Percentiles rank a stretch among this genome's conserved stretches.
Conservation (phyloP, 2,797 vertebrate species). For the Salmo trutta region DNA sequence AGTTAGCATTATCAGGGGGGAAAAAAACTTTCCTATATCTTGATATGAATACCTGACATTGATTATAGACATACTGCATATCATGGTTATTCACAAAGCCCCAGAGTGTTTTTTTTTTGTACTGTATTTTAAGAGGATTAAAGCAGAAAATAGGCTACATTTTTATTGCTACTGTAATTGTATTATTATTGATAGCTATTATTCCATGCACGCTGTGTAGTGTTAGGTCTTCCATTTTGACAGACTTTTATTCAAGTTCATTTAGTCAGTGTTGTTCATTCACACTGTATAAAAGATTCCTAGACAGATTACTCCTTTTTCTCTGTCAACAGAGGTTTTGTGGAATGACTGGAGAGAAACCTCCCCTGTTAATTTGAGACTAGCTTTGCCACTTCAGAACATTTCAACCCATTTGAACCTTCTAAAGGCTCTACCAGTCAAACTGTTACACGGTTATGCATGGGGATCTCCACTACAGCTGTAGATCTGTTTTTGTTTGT, state of each 20-base stretch:
- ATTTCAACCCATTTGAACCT: neutral
- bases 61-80: neutral
- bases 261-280: neutral
- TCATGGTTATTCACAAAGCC: neutral
- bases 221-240: neutral
- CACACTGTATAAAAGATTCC: neutral
- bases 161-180: constrained; percentile 4
- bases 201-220: neutral
- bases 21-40: neutral
- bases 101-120: neutral
- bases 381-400: neutral
- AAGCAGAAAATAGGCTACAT: neutral
- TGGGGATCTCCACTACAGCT: too few relatives aligned
- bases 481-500: neutral
- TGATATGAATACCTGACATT: neutral
- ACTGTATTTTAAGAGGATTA: neutral
- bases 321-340: neutral
- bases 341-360: neutral
- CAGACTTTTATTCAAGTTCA: neutral
- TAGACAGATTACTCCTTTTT: neutral
- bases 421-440: neutral
- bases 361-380: neutral
- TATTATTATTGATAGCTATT: neutral
- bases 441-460: neutral
- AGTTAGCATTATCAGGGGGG: neutral